These are phyloP conservation scores for Caenorhabditis zanzibari DNA, from an alignment of 2,888 invertebrate species.

Conservation along the genomic window DNA sequence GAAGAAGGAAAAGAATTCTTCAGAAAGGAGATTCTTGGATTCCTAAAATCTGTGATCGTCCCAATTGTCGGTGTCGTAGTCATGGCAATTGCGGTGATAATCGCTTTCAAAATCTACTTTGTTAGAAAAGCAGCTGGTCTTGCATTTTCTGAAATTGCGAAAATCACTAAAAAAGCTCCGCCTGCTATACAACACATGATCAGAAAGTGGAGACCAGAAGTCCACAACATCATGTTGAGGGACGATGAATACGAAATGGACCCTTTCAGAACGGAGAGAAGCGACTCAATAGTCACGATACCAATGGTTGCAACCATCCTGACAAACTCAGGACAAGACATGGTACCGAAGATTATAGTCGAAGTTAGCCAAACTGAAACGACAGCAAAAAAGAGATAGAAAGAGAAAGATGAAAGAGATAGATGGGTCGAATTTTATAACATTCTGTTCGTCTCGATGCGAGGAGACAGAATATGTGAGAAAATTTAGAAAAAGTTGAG, in stretches of 20 bases:
- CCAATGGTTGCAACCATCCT: not conserved
- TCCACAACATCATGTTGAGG: conserved; percentile 13
- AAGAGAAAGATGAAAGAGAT: too few species aligned
- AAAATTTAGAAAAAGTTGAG: too few species aligned
- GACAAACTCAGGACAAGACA: not conserved
- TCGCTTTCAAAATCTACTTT: not conserved
- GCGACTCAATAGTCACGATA: conserved; percentile 1
- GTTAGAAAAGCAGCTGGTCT: not conserved
- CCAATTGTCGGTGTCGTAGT: too few species aligned
- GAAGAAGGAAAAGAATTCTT: not conserved
- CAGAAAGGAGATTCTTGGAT: too few species aligned
- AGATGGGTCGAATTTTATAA: too few species aligned
- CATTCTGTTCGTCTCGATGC: too few species aligned
- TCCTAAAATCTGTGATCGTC: too few species aligned
- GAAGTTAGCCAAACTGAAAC: not conserved
- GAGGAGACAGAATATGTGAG: too few species aligned
- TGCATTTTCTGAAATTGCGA: conserved; percentile 1
- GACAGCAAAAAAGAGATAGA: too few species aligned
- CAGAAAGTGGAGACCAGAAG: conserved; percentile 24
- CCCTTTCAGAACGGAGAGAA: conserved; percentile 2
- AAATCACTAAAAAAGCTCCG: conserved; percentile 18
- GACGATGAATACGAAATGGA: conserved; percentile 13
- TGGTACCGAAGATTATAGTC: not conserved
- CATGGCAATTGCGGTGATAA: not conserved
- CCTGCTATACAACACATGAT: not conserved